Evolutionary conservation across 1,140 invertebrate genomes (phyloP).

Genomic region (Ylistrum balloti): DNA sequence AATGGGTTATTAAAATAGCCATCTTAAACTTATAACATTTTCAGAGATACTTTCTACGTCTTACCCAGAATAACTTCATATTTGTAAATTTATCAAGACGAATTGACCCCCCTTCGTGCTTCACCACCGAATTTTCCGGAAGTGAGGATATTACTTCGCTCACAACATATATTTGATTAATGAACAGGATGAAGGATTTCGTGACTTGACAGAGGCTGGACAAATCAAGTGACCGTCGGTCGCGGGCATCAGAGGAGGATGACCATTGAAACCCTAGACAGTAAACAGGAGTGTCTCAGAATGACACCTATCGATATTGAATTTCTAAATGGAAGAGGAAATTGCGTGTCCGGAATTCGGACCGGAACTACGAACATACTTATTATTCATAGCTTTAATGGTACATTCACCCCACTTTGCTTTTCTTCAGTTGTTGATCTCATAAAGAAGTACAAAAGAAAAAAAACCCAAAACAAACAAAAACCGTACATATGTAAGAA

Average conservation of each 20-base stretch:
- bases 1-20: no score
- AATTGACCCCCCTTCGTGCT: neutral
- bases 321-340: constrained; percentile 28
- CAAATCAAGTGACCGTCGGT: neutral
- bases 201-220: neutral
- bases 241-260: neutral
- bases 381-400: no score
- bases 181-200: neutral
- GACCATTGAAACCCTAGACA: neutral
- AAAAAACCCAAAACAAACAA: no score
- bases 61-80: neutral
- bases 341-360: neutral
- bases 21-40: no score
- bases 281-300: neutral
- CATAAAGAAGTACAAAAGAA: no score
- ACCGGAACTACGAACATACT: no score
- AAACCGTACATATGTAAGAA: no score
- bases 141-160: neutral
- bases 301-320: neutral
- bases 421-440: no score
- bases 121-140: neutral
- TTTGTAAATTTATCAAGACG: constrained; percentile 18
- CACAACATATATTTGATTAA: constrained; percentile 8
- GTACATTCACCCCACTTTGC: no score
- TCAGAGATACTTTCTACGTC: no score